Percentiles rank a stretch among this genome's conserved stretches.
These are phyloP conservation scores for Thereuonema tuberculata DNA, from an alignment of 1,140 invertebrate species.

Conservation along the genomic window DNA sequence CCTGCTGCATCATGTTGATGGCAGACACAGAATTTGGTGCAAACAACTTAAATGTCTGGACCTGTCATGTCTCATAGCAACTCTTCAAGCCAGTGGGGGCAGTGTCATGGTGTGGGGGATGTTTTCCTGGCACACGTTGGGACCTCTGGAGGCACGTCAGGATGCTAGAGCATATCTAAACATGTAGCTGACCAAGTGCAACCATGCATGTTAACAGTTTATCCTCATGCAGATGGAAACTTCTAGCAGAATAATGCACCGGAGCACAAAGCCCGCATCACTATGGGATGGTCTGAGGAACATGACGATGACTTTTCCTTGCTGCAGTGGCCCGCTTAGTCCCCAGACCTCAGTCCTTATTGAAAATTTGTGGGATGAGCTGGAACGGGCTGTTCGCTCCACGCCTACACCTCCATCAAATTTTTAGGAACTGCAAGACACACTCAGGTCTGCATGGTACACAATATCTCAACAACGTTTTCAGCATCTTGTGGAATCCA, in stretches of 20 bases:
- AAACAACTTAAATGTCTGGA: background rate
- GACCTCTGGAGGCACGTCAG: background rate
- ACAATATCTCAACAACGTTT: too few species aligned
- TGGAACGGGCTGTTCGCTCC: background rate
- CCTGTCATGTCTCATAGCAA: background rate
- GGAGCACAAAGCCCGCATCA: background rate
- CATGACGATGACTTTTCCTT: background rate
- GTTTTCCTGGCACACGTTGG: background rate
- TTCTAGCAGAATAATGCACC: background rate
- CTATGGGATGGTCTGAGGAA: background rate
- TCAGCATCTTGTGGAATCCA: too few species aligned
- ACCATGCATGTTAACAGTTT: background rate
- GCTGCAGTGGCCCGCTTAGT: background rate
- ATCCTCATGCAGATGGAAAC: background rate
- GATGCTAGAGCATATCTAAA: background rate
- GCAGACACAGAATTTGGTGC: background rate
- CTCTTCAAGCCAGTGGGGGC: background rate
- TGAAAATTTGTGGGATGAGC: background rate
- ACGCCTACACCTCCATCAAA: too few species aligned
- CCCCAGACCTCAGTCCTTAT: background rate
- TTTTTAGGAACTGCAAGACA: too few species aligned
- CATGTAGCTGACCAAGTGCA: background rate
- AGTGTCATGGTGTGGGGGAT: background rate
- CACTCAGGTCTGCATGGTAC: too few species aligned
- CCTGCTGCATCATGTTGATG: background rate